phyloP scores from a whole-genome alignment of 2,113 vertebrate species.

The Eulemur macaco region DNA sequence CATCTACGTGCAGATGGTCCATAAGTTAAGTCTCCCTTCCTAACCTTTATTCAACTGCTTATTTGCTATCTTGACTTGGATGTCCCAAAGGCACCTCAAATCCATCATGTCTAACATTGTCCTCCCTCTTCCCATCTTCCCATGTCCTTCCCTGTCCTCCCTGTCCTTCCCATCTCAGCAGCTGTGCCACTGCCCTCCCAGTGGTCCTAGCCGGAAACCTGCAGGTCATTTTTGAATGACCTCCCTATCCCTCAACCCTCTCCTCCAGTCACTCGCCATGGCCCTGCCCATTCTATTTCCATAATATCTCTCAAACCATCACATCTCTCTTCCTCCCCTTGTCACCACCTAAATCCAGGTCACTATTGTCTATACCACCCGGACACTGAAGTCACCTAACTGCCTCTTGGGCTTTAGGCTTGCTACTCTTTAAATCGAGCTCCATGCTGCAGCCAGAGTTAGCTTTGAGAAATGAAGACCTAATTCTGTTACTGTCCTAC shows the following conservation, averaged over 20 bases:
- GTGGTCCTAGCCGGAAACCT: neutral
- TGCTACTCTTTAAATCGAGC: neutral
- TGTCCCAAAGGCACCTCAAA: neutral
- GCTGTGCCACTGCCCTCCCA: neutral
- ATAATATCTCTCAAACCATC: neutral
- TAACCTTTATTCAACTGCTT: neutral
- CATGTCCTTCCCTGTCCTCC: no score
- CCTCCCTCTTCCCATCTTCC: neutral
- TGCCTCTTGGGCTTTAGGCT: neutral
- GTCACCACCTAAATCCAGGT: neutral
- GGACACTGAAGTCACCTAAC: neutral
- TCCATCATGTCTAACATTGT: neutral
- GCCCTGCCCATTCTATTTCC: neutral
- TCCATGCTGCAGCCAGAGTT: neutral
- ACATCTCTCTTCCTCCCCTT: neutral
- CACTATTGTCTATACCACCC: neutral
- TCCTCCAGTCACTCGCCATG: neutral
- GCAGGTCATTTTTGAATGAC: neutral
- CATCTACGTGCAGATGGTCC: neutral
- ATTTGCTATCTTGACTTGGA: neutral
- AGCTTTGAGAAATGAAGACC: conserved; percentile 12
- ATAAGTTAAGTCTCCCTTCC: neutral
- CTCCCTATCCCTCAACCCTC: neutral
- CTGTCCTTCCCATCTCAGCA: neutral
- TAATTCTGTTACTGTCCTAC: neutral